These are phyloP conservation scores for Melipona bicolor DNA, from an alignment of 2,888 invertebrate genomes.

Conservation along the genomic window DNA sequence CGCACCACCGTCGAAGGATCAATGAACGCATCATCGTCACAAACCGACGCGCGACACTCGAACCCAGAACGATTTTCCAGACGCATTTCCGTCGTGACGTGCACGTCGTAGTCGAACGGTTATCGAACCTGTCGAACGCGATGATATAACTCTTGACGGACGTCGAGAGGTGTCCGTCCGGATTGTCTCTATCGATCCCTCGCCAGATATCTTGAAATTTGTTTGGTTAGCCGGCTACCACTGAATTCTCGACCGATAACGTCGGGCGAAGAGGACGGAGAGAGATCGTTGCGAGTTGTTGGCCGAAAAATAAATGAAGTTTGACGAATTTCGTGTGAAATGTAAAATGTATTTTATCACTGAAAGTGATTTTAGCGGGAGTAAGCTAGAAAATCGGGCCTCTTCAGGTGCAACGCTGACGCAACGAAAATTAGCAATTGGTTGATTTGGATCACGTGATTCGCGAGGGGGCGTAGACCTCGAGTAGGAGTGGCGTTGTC, in stretches of 20 bases:
- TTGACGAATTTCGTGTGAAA: no score
- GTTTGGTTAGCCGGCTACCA: not conserved
- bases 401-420: no score
- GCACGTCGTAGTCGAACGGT: slow-evolving; percentile 2
- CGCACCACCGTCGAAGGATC: slow-evolving; percentile 26
- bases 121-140: not conserved
- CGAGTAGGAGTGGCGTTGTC: no score
- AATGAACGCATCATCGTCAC: slow-evolving; percentile 12
- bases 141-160: not conserved
- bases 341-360: no score
- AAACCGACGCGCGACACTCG: slow-evolving; percentile 17
- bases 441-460: no score
- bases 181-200: not conserved
- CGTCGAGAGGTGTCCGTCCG: not conserved
- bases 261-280: no score
- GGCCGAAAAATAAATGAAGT: no score
- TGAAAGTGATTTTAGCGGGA: no score
- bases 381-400: no score
- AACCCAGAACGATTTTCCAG: not conserved
- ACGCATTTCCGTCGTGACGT: not conserved
- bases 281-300: no score
- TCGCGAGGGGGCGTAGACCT: no score
- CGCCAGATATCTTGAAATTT: not conserved
- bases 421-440: no score
- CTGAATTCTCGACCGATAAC: not conserved